Base-by-base conservation (phyloP, 2,888 invertebrate genomes). In the Drosophila buzzatii region DNA sequence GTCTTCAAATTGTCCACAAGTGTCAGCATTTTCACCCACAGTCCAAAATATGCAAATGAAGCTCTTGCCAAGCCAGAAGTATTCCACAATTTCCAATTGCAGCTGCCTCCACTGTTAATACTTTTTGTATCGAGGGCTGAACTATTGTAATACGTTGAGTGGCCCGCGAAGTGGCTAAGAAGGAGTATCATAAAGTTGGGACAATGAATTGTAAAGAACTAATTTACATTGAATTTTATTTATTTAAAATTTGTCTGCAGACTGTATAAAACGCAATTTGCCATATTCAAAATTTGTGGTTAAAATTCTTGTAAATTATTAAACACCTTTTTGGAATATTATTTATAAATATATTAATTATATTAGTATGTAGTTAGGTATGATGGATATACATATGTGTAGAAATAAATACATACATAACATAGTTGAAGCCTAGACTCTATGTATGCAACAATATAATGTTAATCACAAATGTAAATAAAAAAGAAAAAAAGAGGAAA, bases 1-100 rank as follows among this genome's bases (percentile, higher is more conserved):
- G 56, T 18, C 20, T 42, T 53, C 53, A n/a, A 55, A 31, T 55
- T 39, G 42, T 53, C 70, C 58, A 70, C 80, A 77, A 77, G 76
- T 77, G 75, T 70, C 53, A 53, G 63, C 61, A 81, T 80, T 80
- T 76, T 27, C 61, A 53, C 65, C 59, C 53, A 51, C 58, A 47
- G 47, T 16, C 39, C 41, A 18, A 20, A 49, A 67, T 76, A 79
- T 81, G 64, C 42, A 71, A 67, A 42, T 59, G 16, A 58, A 45
- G 37, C 47, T 27, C n/a, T 18, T 10, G 27, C 10, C 18, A 33
- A 39, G 35, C 39, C 44, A 20, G 10, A 49, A 37, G n/a, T 14
- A 39, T 49, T 49, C 45, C 70, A 53, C 42, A 63, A 33, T 57
- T 37, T 47, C 6, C 35, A 44, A 20, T 35, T 66, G 73, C 75